Evolutionary conservation across 2,888 invertebrate genomes (phyloP), one percentile per base, ranked within the genome.

Genomic region (Synergus umbraculus): DNA sequence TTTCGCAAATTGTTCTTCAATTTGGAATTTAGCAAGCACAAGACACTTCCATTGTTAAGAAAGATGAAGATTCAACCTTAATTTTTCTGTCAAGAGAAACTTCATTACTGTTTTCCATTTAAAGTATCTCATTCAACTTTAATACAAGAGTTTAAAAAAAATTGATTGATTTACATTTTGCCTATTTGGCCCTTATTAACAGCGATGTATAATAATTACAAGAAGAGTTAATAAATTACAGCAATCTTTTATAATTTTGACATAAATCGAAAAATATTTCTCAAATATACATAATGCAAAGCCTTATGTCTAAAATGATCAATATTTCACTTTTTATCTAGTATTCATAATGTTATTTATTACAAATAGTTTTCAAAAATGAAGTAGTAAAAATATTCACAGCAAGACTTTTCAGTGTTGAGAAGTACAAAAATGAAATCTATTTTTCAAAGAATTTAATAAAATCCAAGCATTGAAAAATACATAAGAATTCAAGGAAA

Each of bases 131-230:
- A 4, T 73, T 54, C 29, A 73, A 69, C 15, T 49, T 49, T 49
- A 69, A 49, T 22, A 49, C 10, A 15, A 69, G 1, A 69, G 29
- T 29, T 37, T 69, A n/a, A 49, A 49, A 49, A 67, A 46, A 46
- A 15, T 3, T 69, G 49, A 29, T 15, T 49, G 49, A 69, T 29
- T 13, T 69, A 49, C 69, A 69, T 69, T 69, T 49, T 69, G 29
- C 15, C 29, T 69, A 12, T 49, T 69, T 49, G 46, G 29, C 49
- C 46, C 49, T 49, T 49, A 69, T 49, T 49, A 69, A 69, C 46
- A 69, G 69, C 69, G 69, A 69, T 7, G 49, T 37, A 69, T 69
- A 69, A 49, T 49, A 9, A 49, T 49, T 67, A 67, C 67, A 69
- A 15, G 37, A 49, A 46, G n/a, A 69, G 46, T 69, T 15, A 69